Conservation (phyloP, 2,888 invertebrate species). For the Shargacucullia verbasci region DNA sequence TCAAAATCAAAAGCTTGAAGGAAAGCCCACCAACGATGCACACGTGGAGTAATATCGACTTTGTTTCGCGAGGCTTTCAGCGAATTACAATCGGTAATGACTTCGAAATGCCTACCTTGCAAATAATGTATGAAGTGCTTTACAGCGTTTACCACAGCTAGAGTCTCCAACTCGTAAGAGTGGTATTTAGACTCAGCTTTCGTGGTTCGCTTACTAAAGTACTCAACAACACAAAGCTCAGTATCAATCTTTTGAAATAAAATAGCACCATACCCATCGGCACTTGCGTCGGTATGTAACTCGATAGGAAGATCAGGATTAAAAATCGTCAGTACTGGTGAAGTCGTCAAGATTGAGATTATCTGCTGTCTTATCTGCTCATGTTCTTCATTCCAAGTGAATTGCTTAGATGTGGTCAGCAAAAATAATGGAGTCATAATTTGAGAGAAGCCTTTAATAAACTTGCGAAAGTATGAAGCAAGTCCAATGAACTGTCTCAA, state of each 20-base stretch:
- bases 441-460: conserved; percentile 25
- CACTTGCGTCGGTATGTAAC: conserved; percentile 53
- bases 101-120: background rate
- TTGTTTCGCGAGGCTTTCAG: conserved; percentile 3
- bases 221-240: background rate
- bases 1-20: conserved; percentile 11
- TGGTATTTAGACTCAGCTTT: background rate
- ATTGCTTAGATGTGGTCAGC: conserved; percentile 15
- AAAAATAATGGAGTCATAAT: conserved; percentile 27
- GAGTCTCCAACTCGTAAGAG: conserved; percentile 18
- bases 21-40: conserved; percentile 10
- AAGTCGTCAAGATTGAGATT: conserved; percentile 31
- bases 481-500: conserved; percentile 52
- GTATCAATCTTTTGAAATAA: conserved; percentile 5
- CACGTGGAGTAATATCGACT: conserved; percentile 5
- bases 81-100: conserved; percentile 15
- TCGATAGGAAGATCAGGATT: conserved; percentile 37
- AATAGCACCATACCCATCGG: conserved; percentile 42
- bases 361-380: conserved; percentile 40
- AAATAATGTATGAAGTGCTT: conserved; percentile 3
- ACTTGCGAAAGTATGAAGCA: conserved; percentile 49
- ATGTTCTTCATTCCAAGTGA: conserved; percentile 29
- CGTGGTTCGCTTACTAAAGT: conserved; percentile 2
- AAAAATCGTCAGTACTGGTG: conserved; percentile 42
- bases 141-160: conserved; percentile 4